Base-by-base conservation (phyloP, 2,113 vertebrate genomes). In the Herpetotheres cachinnans region DNA sequence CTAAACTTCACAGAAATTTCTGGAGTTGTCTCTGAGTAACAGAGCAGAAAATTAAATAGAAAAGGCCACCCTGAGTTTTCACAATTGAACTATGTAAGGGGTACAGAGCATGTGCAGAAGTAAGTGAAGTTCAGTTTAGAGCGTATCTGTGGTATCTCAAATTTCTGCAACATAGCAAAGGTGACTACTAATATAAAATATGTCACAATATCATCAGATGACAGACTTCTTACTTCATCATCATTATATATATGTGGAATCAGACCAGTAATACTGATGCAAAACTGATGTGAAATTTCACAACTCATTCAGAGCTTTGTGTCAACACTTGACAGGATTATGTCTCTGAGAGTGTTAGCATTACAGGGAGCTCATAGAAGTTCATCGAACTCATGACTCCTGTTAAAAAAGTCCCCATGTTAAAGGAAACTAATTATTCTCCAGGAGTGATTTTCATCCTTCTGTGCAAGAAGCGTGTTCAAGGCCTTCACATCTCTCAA, bases 41-140 rank as follows among this genome's bases (percentile, higher is more conserved):
- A 82, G 49, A 89, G 65, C 25, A 93, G 70, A 93, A 95, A 89
- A 90, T 85, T 71, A 69, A 91, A 52, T 10, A 63, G 55, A 50
- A 73, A 19, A 81, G 29, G 4, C 22, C 29, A 62, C 8, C 7
- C 20, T 20, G 50, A 72, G 10, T 49, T 85, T 90, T 87, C 36
- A 19, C 11, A 32, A 16, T 9, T 69, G 49, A 65, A 63, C 13
- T 44, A 30, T 24, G 21, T 32, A 85, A 79, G 25, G 8, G 10
- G 4, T 78, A 30, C 9, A 86, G 42, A 73, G 63, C 12, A n/a
- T 29, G 4, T 21, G 15, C 32, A 70, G 46, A 82, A 89, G 20
- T n/a, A 84, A 86, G 71, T n/a, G 17, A 90, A 66, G 19, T 58
- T 44, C 9, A 2, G 4, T 74, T 89, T 61, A 59, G 19, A 86